Conservation (phyloP, 1,140 invertebrate species). For the Drosophila ficusphila region DNA sequence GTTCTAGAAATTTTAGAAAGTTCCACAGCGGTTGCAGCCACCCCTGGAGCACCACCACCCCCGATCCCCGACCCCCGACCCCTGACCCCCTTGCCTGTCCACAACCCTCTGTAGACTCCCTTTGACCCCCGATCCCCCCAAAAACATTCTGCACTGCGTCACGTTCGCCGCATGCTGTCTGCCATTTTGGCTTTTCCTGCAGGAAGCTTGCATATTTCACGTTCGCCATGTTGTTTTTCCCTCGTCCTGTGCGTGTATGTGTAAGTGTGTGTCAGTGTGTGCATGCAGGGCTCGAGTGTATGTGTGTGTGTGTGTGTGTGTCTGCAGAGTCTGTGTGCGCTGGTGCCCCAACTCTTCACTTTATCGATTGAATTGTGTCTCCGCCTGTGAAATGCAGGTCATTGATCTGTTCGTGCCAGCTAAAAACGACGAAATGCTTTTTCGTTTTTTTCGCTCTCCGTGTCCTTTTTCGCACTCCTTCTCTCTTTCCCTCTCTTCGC, state of each 20-base stretch:
- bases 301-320: constrained; percentile 36
- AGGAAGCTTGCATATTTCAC: constrained; percentile 82
- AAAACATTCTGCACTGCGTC: constrained; percentile 52
- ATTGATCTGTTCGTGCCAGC: constrained; percentile 74
- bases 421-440: constrained; percentile 61
- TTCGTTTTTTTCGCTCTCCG: constrained; percentile 25
- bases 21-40: constrained; percentile 28
- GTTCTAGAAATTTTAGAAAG: constrained; percentile 49
- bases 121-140: constrained; percentile 5
- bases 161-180: constrained; percentile 64
- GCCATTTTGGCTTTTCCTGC: constrained; percentile 80
- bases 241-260: constrained; percentile 27
- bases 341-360: constrained; percentile 78
- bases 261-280: constrained; percentile 27
- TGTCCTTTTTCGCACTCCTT: constrained; percentile 9
- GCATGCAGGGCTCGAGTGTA: too few relatives aligned
- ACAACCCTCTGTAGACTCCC: background rate
- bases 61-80: background rate
- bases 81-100: background rate
- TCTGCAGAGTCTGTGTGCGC: constrained; percentile 58
- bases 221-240: constrained; percentile 64
- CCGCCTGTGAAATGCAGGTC: constrained; percentile 81
- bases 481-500: background rate
- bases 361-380: constrained; percentile 83
- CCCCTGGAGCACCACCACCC: constrained; percentile 20